phyloP scores from a whole-genome alignment of 2,113 vertebrate species.

The Psittacara wagleri region DNA sequence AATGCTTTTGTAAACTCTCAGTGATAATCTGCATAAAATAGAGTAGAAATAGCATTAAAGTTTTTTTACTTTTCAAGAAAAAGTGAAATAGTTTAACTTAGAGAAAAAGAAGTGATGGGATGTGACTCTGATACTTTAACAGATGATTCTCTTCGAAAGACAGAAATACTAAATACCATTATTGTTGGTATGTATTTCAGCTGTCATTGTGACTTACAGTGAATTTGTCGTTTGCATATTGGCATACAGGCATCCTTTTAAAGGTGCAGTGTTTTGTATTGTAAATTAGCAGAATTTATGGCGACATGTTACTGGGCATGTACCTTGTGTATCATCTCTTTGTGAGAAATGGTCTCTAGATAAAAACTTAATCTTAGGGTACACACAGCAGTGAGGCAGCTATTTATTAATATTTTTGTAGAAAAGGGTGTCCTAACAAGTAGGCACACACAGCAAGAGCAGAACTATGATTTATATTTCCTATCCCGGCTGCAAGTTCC shows the following conservation, averaged over 20 bases:
- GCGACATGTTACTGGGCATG: neutral
- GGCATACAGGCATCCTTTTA: neutral
- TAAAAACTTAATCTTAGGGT: neutral
- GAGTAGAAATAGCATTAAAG: neutral
- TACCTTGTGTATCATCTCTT: neutral
- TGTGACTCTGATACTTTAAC: neutral
- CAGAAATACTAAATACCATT: neutral
- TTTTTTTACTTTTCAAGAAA: neutral
- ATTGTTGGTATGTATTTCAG: neutral
- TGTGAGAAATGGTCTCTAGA: neutral
- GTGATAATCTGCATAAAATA: neutral
- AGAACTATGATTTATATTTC: neutral
- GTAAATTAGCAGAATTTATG: neutral
- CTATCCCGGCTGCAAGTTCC: fast-evolving
- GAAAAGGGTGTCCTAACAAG: neutral
- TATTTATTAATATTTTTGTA: neutral
- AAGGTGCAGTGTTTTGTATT: neutral
- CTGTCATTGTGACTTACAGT: neutral
- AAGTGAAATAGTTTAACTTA: neutral
- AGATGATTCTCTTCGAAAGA: neutral
- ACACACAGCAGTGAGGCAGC: neutral
- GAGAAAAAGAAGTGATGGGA: neutral
- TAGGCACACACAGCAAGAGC: neutral
- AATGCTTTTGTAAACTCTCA: neutral
- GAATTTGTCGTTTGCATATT: neutral